Evolutionary conservation across 2,888 invertebrate species (phyloP), one percentile per base, ranked within the genome.

Genomic region (Drosophila quinaria): DNA sequence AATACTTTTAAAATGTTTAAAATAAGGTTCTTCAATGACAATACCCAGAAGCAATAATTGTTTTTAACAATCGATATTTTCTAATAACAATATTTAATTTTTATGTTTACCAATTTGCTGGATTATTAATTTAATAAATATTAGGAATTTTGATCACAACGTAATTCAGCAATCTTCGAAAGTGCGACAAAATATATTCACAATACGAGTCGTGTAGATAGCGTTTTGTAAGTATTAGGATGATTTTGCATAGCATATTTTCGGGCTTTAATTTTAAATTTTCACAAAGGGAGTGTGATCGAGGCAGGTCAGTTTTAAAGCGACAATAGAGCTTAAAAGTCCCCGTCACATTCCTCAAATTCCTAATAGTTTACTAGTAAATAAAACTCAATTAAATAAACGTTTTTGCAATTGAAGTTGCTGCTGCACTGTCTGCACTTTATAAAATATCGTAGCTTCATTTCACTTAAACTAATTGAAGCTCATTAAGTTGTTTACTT

Each of bases 381-480:
- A 65, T 80, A 29, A 44, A 64, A 74, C 68, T 85, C 68, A 81
- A 84, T 81, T 84, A 81, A 70, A 85, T 81, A 78, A 84, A 72
- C 73, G 84, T 58, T 47, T 64, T 60, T 13, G 15, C 50, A 17
- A 13, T 35, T 67, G 52, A 22, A 66, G 78, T 61, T 63, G 58
- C 15, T 59, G 42, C 19, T 47, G 46, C 9, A 33, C 33, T 51
- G 74, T 65, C 54, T 69, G 29, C 31, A 51, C 44, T 47, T 19
- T 49, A 44, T 54, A 80, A 80, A 75, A 66, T 69, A 60, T 56
- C 47, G 41, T 70, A 68, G 61, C 63, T 87, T 68, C 49, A 70
- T 68, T 83, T 80, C 62, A 80, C 71, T 89, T 60, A 66, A 86
- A 70, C 87, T 83, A 89, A 89, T 87, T 89, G 78, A 84, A 54